Conservation (phyloP, 1,140 invertebrate species). For the Paraescarpia echinospica region DNA sequence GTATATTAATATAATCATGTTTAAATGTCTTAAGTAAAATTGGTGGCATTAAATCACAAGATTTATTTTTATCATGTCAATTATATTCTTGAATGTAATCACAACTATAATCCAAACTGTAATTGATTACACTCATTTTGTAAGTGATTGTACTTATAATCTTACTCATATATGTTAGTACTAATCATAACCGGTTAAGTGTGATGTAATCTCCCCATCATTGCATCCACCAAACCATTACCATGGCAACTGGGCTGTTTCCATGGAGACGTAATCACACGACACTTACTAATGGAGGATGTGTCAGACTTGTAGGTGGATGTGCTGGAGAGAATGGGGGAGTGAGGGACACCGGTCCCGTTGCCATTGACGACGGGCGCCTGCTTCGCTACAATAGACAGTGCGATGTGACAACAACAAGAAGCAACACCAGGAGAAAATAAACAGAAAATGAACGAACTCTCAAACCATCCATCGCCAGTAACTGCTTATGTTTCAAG, state of each 20-base stretch:
- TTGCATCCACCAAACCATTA: not conserved
- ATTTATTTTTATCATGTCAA: no score
- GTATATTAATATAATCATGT: no score
- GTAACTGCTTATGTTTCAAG: not conserved
- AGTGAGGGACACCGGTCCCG: not conserved
- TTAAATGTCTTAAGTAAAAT: no score
- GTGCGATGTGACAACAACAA: not conserved
- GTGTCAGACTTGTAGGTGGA: conserved; percentile 25
- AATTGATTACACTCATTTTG: no score
- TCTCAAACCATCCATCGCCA: not conserved
- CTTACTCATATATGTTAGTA: no score
- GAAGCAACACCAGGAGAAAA: not conserved
- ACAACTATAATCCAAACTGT: no score
- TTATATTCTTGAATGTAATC: no score
- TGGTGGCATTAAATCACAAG: no score
- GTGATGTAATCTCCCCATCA: no score
- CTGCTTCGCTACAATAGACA: not conserved
- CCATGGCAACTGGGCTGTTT: not conserved
- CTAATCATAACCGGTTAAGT: no score
- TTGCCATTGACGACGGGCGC: not conserved
- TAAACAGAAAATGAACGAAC: not conserved
- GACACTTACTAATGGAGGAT: conserved; percentile 20
- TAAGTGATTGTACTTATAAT: no score
- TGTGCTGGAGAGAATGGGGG: conserved; percentile 7
- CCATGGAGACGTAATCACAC: not conserved